Evolutionary conservation across 2,797 vertebrate species (phyloP), one percentile per base, ranked within the genome.

Genomic region (Neostethus bicornis): DNA sequence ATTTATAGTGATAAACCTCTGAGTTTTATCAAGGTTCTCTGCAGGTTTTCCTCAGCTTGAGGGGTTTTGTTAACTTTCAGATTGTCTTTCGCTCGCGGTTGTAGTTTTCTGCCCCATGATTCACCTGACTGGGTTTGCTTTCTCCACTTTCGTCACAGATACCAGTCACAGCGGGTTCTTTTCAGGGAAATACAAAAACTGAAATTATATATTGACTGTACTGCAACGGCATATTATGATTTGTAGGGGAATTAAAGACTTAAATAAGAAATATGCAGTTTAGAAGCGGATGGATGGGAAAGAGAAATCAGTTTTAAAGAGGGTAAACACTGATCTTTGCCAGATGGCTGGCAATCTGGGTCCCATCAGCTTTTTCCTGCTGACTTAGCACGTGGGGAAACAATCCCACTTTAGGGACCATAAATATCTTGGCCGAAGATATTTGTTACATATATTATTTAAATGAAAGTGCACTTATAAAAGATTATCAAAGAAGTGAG

Each of bases 1-100:
- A 59, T 67, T 67, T 67, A 59, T 53, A 16, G 2, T 46, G 41
- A 50, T 53, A 50, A 62, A 53, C 47, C 29, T 11, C 35, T 31
- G 46, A 66, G 46, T 34, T 52, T 57, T 61, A 38, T 48, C 44
- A 42, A 44, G 12, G 21, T 1, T 28, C 65, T 37, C 48, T 34
- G 37, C 50, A 4, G 1, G 31, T 32, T 13, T n/a, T 4, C 35
- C 10, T 70, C 42, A 37, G 25, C 51, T 50, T 20, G 2, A 19
- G 8, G 12, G 49, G 28, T 39, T 13, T 10, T 38, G 69, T 57
- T 25, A 28, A 44, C 19, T 48, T 48, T 17, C n/a, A n/a, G n/a
- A n/a, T n/a, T n/a, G n/a, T n/a, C 38, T 50, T 69, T 38, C 55
- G 43, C 50, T 19, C 4, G 4, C 5, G 45, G 29, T 35, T 54